phyloP scores from a whole-genome alignment of 1,140 invertebrate species.

The Nasonia longicornis region DNA sequence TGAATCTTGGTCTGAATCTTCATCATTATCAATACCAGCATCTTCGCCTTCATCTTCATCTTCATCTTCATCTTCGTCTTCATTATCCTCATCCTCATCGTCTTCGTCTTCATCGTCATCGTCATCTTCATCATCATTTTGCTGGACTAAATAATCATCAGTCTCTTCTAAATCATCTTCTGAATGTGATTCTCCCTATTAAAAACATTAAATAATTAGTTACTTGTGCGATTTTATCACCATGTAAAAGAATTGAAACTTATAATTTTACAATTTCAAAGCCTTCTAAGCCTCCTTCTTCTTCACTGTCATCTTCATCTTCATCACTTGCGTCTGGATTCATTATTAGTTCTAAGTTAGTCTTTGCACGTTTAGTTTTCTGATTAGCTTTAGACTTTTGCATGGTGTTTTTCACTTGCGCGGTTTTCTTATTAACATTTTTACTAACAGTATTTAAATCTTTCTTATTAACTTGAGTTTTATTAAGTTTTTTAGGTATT shows the following conservation, averaged over 20 bases:
- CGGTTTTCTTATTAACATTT: neutral
- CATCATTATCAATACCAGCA: constrained; percentile 67
- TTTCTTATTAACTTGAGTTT: neutral
- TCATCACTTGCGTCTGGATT: neutral
- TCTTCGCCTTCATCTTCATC: constrained; percentile 63
- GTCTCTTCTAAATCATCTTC: constrained; percentile 39
- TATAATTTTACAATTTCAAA: constrained; percentile 12
- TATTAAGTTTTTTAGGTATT: neutral
- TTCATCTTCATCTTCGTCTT: constrained; percentile 64
- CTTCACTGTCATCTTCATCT: constrained; percentile 23
- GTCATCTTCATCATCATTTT: constrained; percentile 59
- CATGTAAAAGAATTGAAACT: neutral
- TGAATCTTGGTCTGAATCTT: constrained; percentile 58
- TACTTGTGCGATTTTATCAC: neutral
- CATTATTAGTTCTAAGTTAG: neutral
- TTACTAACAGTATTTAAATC: neutral
- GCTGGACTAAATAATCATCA: constrained; percentile 42
- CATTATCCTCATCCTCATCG: constrained; percentile 62
- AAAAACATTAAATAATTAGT: neutral
- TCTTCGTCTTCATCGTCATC: constrained; percentile 61
- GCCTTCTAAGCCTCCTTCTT: neutral
- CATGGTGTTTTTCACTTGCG: neutral
- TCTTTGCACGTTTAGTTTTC: constrained; percentile 35
- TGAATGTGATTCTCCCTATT: constrained; percentile 13
- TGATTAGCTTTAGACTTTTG: constrained; percentile 45